Evolutionary conservation across 2,888 invertebrate species (phyloP).

Genomic region (Lymantria monacha): DNA sequence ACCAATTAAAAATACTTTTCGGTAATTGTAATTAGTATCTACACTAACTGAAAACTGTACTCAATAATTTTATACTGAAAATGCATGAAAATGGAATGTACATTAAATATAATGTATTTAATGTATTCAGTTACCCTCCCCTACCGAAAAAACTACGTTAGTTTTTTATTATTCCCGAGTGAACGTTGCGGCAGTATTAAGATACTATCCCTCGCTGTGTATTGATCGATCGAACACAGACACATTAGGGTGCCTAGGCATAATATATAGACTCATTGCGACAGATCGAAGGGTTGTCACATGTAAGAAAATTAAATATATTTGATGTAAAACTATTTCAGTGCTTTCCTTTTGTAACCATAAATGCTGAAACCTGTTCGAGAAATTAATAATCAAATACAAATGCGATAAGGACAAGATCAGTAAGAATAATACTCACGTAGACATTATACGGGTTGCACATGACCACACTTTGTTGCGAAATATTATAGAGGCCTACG

Average conservation of each 20-base stretch:
- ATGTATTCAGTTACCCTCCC: slow-evolving; percentile 21
- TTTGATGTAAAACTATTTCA: too few species aligned
- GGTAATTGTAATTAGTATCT: slow-evolving; percentile 24
- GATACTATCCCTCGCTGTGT: slow-evolving; percentile 48
- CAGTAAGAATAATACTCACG: too few species aligned
- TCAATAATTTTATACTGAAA: slow-evolving; percentile 17
- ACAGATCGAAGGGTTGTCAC: slow-evolving; percentile 29
- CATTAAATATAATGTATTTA: slow-evolving; percentile 28
- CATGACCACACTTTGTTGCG: too few species aligned
- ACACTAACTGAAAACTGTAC: slow-evolving; percentile 18
- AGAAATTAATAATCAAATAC: too few species aligned
- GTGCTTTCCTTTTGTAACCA: background rate
- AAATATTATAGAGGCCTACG: too few species aligned
- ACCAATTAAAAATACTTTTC: slow-evolving; percentile 33
- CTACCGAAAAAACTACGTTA: slow-evolving; percentile 16
- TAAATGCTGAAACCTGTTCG: background rate
- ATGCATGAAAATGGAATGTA: slow-evolving; percentile 13
- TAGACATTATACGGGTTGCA: too few species aligned
- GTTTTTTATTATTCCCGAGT: slow-evolving; percentile 41
- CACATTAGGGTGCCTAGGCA: slow-evolving; percentile 54
- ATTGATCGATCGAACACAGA: slow-evolving; percentile 53
- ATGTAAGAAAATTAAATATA: too few species aligned
- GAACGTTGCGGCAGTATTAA: slow-evolving; percentile 33
- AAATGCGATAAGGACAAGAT: too few species aligned
- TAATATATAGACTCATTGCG: slow-evolving; percentile 28